Base-by-base conservation (phyloP, 2,113 vertebrate species). In the Crocuta crocuta region DNA sequence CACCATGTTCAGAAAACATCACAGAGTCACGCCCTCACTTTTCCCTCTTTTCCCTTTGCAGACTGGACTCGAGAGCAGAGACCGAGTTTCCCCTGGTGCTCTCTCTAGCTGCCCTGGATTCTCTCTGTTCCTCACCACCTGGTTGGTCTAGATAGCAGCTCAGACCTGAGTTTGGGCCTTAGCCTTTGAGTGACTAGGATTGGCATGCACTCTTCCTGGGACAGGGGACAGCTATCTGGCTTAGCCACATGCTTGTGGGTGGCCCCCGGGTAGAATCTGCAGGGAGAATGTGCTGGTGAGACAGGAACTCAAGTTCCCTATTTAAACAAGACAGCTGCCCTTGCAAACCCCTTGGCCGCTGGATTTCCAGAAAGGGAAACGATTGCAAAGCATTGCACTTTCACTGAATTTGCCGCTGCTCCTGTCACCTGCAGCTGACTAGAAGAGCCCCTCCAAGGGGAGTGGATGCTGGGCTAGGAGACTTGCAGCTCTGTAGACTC, bases 141-240 rank as follows among this genome's bases (percentile, higher is more conserved):
- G 97, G 55, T 58, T 17, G 24, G 45, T 48, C 15, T 87, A 90
- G 98, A 98, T 96, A 97, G 95, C 83, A 55, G 68, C 89, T 80
- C 70, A 65, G 84, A 55, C 26, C 84, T 16, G 15, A 28, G 24
- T 87, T 95, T 7, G 2, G 88, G 73, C 73, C 50, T 94, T 61
- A 91, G 89, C 81, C 96, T 86, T 81, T 61, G 31, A 83, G 89
- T 91, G 39, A 39, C 39, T 13, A 39, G 95, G 89, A 58, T 83
- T 94, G 93, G 63, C 89, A 43, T 7, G 33, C 58, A 79, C 79
- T n/a, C 50, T 74, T 86, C 63, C 86, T 13, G 33, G 89, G 23
- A 74, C 73, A 11, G 70, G 24, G 35, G 74, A 50, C 58, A 48
- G 61, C 95, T 97, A 95, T 97, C 98, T 24, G 45, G 73, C 73